phyloP scores from a whole-genome alignment of 2,888 invertebrate species.

The Lymantria dispar region DNA sequence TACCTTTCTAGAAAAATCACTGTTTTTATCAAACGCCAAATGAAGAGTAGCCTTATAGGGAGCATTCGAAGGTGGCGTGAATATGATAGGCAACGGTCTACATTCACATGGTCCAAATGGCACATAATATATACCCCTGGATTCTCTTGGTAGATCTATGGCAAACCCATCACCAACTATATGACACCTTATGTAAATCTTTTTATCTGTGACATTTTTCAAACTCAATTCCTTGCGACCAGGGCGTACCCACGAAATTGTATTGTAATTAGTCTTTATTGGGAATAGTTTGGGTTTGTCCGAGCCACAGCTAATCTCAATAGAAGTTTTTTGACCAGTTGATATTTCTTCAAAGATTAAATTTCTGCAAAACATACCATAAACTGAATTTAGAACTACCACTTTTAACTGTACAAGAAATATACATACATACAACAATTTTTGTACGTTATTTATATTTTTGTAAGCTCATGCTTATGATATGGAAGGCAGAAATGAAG shows the following conservation, averaged over 20 bases:
- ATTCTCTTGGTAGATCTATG: constrained; percentile 58
- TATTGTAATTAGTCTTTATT: constrained; percentile 59
- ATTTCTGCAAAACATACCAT: constrained; percentile 35
- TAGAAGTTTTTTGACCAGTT: constrained; percentile 42
- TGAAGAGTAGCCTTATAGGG: constrained; percentile 57
- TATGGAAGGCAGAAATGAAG: too few relatives aligned
- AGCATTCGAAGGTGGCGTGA: constrained; percentile 44
- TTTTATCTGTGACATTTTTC: constrained; percentile 60
- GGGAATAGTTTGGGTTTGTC: constrained; percentile 60
- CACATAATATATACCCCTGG: constrained; percentile 53
- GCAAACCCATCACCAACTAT: constrained; percentile 67
- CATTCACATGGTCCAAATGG: constrained; percentile 61
- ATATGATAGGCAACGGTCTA: constrained; percentile 55
- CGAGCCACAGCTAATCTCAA: constrained; percentile 54
- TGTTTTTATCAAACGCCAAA: constrained; percentile 60
- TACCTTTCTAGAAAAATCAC: constrained; percentile 62
- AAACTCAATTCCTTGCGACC: constrained; percentile 67
- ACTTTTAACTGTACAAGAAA: too few relatives aligned
- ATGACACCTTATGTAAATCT: constrained; percentile 60
- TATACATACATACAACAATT: too few relatives aligned
- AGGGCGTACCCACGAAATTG: constrained; percentile 62
- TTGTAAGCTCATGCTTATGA: too few relatives aligned
- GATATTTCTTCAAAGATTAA: constrained; percentile 59
- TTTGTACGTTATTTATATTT: too few relatives aligned
- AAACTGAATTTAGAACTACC: too few relatives aligned